phyloP scores from a whole-genome alignment of 2,113 vertebrate genomes.

The Corythornis cristatus region DNA sequence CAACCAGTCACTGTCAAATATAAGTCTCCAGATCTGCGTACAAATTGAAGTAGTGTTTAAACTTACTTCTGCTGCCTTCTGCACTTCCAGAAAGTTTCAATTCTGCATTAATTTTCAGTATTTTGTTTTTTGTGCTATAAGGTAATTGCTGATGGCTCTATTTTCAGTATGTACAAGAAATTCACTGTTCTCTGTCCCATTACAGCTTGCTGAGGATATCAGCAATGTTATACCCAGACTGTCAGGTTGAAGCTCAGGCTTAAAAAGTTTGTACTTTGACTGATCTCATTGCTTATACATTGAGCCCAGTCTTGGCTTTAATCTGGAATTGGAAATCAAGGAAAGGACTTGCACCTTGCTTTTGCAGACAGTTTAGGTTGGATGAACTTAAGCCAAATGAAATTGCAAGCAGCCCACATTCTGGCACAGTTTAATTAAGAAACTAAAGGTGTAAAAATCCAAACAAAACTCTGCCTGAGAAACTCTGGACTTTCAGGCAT shows the following conservation, averaged over 20 bases:
- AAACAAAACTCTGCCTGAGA: not conserved
- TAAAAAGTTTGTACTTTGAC: not conserved
- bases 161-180: not conserved
- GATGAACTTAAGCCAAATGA: slow-evolving; percentile 59
- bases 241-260: not conserved
- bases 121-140: not conserved
- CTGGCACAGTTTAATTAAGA: slow-evolving; percentile 44
- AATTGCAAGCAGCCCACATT: slow-evolving; percentile 37
- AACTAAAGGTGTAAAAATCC: slow-evolving; percentile 4
- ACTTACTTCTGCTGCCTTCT: not conserved
- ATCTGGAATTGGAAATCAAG: slow-evolving; percentile 8
- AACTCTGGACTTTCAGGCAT: slow-evolving; percentile 52
- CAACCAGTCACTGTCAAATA: not conserved
- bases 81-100: not conserved
- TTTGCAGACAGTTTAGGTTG: slow-evolving; percentile 21
- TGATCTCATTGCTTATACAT: not conserved
- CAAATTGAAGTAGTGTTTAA: not conserved
- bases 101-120: not conserved
- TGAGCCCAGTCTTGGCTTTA: slow-evolving; percentile 55
- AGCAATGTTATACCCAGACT: not conserved
- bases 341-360: not conserved
- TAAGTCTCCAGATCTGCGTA: not conserved
- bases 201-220: not conserved
- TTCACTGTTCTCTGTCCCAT: not conserved
- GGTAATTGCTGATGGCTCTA: not conserved